These are phyloP conservation scores for Tenebrio molitor DNA, from an alignment of 1,140 invertebrate genomes.

Conservation along the genomic window DNA sequence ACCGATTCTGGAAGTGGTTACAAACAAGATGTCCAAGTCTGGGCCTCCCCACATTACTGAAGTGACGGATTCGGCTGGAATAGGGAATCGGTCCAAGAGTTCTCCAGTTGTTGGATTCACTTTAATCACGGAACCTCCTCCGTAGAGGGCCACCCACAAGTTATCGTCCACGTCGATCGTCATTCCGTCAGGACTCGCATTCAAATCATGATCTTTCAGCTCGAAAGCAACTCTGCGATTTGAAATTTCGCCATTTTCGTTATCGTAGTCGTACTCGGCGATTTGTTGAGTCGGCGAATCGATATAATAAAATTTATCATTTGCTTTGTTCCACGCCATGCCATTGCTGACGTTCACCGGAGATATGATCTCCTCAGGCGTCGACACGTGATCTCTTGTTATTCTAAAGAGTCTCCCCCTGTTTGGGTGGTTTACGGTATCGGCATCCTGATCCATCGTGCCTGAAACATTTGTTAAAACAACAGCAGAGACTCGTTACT, in stretches of 20 bases:
- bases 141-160: conserved; percentile 74
- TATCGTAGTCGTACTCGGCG: conserved; percentile 80
- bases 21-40: conserved; percentile 79
- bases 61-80: conserved; percentile 80
- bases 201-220: conserved; percentile 57
- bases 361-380: conserved; percentile 61
- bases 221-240: conserved; percentile 67
- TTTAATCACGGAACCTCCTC: conserved; percentile 68
- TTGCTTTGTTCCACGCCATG: conserved; percentile 80
- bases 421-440: conserved; percentile 68
- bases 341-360: conserved; percentile 84
- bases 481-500: conserved; percentile 30
- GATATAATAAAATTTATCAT: conserved; percentile 81
- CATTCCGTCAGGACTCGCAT: conserved; percentile 76
- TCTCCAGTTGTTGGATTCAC: conserved; percentile 69
- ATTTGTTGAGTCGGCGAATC: conserved; percentile 78
- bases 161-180: conserved; percentile 75
- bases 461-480: conserved; percentile 66
- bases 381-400: conserved; percentile 58
- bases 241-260: conserved; percentile 69
- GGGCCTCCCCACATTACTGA: conserved; percentile 84
- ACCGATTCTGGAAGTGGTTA: conserved; percentile 73
- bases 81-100: conserved; percentile 71
- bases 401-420: conserved; percentile 72
- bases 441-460: conserved; percentile 76